phyloP scores from a whole-genome alignment of 2,797 vertebrate genomes.

The Brachyrhaphis roseni region DNA sequence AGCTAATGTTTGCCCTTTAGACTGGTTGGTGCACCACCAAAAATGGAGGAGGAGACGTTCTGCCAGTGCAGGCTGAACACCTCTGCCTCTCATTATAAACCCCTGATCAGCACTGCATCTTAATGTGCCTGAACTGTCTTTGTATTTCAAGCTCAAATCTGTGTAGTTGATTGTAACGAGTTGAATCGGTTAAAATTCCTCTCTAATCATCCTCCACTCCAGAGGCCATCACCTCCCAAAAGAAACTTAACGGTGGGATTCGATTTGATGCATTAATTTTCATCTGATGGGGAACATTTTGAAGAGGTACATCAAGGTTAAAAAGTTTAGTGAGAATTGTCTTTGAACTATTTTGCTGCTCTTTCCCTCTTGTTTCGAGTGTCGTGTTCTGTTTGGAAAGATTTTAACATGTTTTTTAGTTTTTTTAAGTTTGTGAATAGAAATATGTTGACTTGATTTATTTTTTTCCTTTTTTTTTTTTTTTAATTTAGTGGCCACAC shows the following conservation, averaged over 20 bases:
- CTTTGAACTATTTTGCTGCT: constrained; percentile 8
- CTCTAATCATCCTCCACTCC: constrained; percentile 63
- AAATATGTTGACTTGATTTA: neutral
- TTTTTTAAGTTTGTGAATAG: neutral
- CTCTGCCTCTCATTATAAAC: constrained; percentile 7
- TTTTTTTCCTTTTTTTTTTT: neutral
- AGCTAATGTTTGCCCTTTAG: constrained; percentile 17
- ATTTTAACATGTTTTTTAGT: neutral
- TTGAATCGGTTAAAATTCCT: constrained; percentile 60
- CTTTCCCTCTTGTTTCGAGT: constrained; percentile 1
- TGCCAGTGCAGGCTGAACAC: neutral
- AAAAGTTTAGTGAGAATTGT: constrained; percentile 33
- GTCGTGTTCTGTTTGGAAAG: neutral
- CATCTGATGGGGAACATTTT: constrained; percentile 32
- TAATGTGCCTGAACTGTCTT: constrained; percentile 27
- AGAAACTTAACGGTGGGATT: constrained; percentile 43
- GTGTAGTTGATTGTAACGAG: constrained; percentile 49
- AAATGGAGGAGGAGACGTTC: neutral
- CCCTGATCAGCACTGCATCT: constrained; percentile 47
- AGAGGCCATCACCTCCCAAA: constrained; percentile 63
- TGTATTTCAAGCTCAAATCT: constrained; percentile 47
- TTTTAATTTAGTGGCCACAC: constrained; percentile 87
- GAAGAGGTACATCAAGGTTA: constrained; percentile 23
- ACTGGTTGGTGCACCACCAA: constrained; percentile 15
- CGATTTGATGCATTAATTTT: constrained; percentile 40